A percentile compares a stretch with the other conserved stretches of the same genome.
Evolutionary conservation across 2,797 vertebrate species (phyloP).

Genomic region (Scolopax bukidnonensis): DNA sequence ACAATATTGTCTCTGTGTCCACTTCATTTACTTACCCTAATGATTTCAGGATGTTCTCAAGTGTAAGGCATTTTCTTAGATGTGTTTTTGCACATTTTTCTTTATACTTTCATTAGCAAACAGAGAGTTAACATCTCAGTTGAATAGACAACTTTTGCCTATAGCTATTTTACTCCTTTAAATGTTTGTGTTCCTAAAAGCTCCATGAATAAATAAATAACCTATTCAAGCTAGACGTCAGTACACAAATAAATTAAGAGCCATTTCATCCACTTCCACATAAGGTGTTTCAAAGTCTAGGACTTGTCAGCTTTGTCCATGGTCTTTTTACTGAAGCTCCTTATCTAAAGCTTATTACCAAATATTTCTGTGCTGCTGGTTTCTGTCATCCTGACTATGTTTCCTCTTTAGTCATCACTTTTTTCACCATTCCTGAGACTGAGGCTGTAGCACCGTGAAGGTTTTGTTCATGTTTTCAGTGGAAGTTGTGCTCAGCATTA

Average conservation of each 20-base stretch:
- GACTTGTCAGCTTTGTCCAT: not conserved
- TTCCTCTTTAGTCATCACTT: not conserved
- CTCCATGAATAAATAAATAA: not conserved
- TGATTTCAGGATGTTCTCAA: not conserved
- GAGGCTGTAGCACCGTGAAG: not conserved
- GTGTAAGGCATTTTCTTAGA: not conserved
- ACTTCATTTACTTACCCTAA: not conserved
- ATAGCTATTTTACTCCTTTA: not conserved
- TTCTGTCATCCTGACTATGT: not conserved
- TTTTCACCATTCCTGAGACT: not conserved
- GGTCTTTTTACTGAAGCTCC: not conserved
- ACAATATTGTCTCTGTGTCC: not conserved
- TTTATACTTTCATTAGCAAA: not conserved
- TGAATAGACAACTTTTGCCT: not conserved
- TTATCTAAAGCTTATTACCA: not conserved
- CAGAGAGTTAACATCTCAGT: not conserved
- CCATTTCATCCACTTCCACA: not conserved
- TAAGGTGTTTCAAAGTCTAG: not conserved
- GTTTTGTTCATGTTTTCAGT: not conserved
- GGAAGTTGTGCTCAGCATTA: not conserved
- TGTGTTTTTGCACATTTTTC: not conserved
- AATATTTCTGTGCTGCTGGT: not conserved
- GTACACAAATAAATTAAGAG: not conserved
- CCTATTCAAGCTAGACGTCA: not conserved
- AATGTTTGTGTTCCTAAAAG: not conserved